phyloP scores from a whole-genome alignment of 2,888 invertebrate species.

The Eilema griseolum region DNA sequence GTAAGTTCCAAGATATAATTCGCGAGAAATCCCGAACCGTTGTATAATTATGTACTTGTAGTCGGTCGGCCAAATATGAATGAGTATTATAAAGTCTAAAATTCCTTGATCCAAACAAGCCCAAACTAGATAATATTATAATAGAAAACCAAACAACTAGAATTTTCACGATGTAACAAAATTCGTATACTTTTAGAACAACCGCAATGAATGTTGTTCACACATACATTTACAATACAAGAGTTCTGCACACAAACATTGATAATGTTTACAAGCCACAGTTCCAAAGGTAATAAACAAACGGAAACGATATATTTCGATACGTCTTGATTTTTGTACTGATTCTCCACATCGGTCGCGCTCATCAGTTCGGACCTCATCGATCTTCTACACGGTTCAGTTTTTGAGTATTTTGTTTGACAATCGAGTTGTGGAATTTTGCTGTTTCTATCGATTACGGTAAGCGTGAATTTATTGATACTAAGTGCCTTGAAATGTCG shows the following conservation, averaged over 20 bases:
- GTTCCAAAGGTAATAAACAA: conserved; percentile 76
- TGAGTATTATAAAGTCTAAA: no score
- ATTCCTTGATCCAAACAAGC: background rate
- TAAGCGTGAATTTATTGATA: conserved; percentile 22
- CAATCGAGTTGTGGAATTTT: conserved; percentile 39
- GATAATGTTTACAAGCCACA: conserved; percentile 58
- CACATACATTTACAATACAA: conserved; percentile 30
- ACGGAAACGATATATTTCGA: conserved; percentile 66
- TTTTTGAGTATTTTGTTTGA: conserved; percentile 35
- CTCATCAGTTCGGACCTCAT: conserved; percentile 55
- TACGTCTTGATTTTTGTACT: conserved; percentile 72
- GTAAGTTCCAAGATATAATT: no score
- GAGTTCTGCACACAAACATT: conserved; percentile 45
- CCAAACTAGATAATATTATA: background rate
- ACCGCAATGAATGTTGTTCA: conserved; percentile 46
- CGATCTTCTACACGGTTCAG: conserved; percentile 54
- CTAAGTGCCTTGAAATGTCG: conserved; percentile 14
- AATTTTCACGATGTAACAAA: conserved; percentile 23
- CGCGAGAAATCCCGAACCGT: no score
- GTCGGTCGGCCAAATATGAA: no score
- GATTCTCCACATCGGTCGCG: conserved; percentile 49
- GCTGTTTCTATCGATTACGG: conserved; percentile 30
- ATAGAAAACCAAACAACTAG: conserved; percentile 4
- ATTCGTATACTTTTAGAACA: conserved; percentile 43
- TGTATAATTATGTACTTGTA: no score